Evolutionary conservation across 2,113 vertebrate genomes (phyloP).

Genomic region (Geothlypis trichas): DNA sequence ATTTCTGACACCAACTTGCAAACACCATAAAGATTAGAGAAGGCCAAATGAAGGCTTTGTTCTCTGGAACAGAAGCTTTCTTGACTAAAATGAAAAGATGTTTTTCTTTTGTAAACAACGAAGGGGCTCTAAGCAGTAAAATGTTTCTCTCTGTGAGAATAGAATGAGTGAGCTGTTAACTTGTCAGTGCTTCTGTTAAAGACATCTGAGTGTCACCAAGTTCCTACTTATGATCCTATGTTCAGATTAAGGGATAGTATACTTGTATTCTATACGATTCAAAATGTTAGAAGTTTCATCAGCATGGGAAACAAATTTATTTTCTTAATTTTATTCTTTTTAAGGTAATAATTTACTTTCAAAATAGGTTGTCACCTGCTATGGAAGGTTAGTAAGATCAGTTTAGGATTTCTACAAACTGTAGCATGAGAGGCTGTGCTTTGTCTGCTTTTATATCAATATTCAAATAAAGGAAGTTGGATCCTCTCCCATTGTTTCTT

Average conservation of each 20-base stretch:
- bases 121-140: constrained; percentile 57
- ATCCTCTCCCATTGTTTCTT: not conserved
- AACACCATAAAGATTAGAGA: constrained; percentile 70
- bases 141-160: constrained; percentile 18
- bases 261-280: not conserved
- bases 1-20: constrained; percentile 77
- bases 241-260: not conserved
- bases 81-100: constrained; percentile 59
- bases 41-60: constrained; percentile 72
- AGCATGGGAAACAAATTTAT: not conserved
- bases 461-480: not conserved
- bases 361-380: not conserved
- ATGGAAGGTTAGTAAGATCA: not conserved
- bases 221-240: not conserved
- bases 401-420: not conserved
- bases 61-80: constrained; percentile 60
- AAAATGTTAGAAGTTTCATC: not conserved
- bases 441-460: not conserved
- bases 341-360: not conserved
- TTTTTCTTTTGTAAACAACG: constrained; percentile 36
- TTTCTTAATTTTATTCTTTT: not conserved
- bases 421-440: not conserved
- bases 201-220: not conserved
- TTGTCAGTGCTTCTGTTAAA: constrained; percentile 13
- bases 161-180: constrained; percentile 20